Conservation (phyloP, 1,140 invertebrate species). For the Carcinoscorpius rotundicauda region DNA sequence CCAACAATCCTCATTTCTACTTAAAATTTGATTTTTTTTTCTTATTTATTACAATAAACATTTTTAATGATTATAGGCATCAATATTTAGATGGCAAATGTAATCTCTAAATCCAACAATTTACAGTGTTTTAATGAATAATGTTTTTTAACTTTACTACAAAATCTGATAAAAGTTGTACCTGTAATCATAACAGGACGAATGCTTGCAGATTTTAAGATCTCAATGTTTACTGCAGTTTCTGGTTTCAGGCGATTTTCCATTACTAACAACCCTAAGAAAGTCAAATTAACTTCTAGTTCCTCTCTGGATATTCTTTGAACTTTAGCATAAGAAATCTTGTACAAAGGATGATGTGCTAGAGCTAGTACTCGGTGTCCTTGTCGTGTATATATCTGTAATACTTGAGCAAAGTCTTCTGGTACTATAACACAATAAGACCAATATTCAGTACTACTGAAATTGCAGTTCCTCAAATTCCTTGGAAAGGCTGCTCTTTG, state of each 20-base stretch:
- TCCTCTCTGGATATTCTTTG: conserved; percentile 36
- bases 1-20: too few species aligned
- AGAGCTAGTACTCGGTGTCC: conserved; percentile 79
- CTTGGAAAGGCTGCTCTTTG: too few species aligned
- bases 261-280: conserved; percentile 75
- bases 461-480: too few species aligned
- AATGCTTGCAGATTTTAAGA: conserved; percentile 65
- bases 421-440: conserved; percentile 41
- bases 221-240: conserved; percentile 59
- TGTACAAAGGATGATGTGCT: conserved; percentile 36
- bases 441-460: not conserved
- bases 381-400: conserved; percentile 65
- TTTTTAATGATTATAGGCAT: not conserved
- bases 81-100: not conserved
- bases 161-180: conserved; percentile 1
- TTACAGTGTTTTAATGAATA: too few species aligned
- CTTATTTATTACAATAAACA: not conserved
- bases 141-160: not conserved
- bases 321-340: conserved; percentile 37
- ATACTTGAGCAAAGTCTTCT: conserved; percentile 46
- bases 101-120: too few species aligned
- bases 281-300: conserved; percentile 65
- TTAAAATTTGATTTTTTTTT: not conserved
- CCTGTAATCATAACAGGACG: conserved; percentile 91
- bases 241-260: conserved; percentile 80